Conservation (phyloP, 1,140 invertebrate genomes). For the Aphis craccivora region DNA sequence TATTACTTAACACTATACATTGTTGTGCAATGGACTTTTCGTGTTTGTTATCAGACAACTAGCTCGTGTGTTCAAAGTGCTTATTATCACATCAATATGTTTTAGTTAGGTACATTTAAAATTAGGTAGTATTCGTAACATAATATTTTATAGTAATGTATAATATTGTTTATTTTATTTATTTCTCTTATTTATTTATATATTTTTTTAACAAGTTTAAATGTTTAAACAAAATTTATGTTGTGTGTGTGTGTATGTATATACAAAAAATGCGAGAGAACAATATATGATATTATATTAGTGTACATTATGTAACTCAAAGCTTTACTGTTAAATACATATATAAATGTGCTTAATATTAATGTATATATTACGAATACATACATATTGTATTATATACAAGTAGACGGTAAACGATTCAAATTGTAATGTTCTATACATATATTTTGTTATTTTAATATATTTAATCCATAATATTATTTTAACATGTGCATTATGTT, state of each 20-base stretch:
- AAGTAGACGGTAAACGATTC: neutral
- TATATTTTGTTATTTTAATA: conserved; percentile 47
- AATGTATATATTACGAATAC: neutral
- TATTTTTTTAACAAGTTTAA: conserved; percentile 49
- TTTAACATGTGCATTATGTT: conserved; percentile 49
- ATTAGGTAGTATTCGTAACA: neutral
- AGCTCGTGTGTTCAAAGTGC: neutral
- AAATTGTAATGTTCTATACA: conserved; percentile 14
- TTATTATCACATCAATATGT: neutral
- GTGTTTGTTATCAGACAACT: neutral
- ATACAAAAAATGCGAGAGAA: neutral
- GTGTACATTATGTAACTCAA: conserved; percentile 26
- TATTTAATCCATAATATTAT: conserved; percentile 44
- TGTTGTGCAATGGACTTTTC: neutral
- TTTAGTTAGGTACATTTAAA: conserved; percentile 37
- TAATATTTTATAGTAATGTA: neutral
- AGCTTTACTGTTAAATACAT: conserved; percentile 41
- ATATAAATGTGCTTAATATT: neutral
- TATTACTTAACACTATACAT: neutral
- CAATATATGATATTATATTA: neutral
- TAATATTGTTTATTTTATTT: conserved; percentile 33
- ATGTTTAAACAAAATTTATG: conserved; percentile 2
- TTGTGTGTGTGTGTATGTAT: neutral
- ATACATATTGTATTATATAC: neutral
- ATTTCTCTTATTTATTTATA: conserved; percentile 41